phyloP scores from a whole-genome alignment of 2,888 invertebrate genomes.

The Neria commutata region DNA sequence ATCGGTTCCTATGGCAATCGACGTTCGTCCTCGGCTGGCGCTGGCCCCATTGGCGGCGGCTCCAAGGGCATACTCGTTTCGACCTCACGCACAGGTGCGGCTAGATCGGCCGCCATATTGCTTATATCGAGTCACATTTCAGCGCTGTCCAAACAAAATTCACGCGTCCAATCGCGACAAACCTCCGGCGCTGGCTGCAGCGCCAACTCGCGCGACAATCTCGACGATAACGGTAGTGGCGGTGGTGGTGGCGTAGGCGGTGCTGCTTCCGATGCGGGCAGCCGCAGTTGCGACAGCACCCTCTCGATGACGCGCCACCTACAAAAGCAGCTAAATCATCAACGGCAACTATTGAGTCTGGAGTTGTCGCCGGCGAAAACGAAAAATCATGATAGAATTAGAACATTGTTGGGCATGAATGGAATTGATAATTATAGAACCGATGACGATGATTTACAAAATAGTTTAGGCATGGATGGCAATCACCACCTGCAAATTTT shows the following conservation, averaged over 20 bases:
- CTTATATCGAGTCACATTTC: constrained; percentile 87
- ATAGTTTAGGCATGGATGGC: constrained; percentile 58
- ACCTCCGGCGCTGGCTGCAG: constrained; percentile 58
- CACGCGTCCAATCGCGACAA: constrained; percentile 55
- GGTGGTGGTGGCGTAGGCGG: constrained; percentile 34
- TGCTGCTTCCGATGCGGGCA: constrained; percentile 43
- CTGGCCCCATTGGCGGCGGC: constrained; percentile 49
- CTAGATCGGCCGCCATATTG: constrained; percentile 92
- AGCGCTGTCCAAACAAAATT: constrained; percentile 64
- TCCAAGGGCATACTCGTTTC: constrained; percentile 75
- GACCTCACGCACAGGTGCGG: constrained; percentile 90
- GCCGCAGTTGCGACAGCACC: constrained; percentile 58
- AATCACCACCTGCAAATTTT: constrained; percentile 59
- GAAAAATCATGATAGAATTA: constrained; percentile 61
- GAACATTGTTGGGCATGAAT: constrained; percentile 61
- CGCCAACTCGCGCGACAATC: constrained; percentile 54
- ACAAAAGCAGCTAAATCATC: constrained; percentile 62
- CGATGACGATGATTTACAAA: constrained; percentile 51
- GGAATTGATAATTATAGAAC: constrained; percentile 55
- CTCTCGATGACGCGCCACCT: constrained; percentile 62
- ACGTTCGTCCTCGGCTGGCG: constrained; percentile 64
- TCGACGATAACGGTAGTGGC: constrained; percentile 58
- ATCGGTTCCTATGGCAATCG: constrained; percentile 64
- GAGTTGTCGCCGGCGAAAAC: constrained; percentile 61
- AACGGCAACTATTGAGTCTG: constrained; percentile 61